Conservation (phyloP, 2,888 invertebrate genomes). For the Aplocera efformata region DNA sequence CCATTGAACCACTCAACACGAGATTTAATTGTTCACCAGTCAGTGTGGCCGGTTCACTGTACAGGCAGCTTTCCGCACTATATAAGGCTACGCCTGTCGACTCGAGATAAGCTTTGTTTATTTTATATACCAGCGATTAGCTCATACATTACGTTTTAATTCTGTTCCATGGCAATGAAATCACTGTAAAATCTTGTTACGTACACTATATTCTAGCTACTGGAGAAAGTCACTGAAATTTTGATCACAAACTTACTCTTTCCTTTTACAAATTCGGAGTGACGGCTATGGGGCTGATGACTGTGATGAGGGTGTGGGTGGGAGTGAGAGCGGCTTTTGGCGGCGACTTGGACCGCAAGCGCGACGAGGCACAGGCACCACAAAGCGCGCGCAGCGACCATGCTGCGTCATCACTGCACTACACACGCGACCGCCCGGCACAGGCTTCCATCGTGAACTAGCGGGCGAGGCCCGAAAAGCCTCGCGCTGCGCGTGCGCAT, state of each 20-base stretch:
- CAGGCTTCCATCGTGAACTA: conserved; percentile 72
- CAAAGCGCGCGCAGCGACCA: conserved; percentile 66
- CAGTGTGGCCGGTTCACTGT: conserved; percentile 36
- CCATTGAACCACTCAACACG: conserved; percentile 9
- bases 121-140: conserved; percentile 59
- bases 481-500: conserved; percentile 62
- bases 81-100: conserved; percentile 58
- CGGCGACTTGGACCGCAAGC: conserved; percentile 49
- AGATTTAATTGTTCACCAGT: conserved; percentile 42
- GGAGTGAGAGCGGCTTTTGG: conserved; percentile 50
- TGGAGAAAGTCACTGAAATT: conserved; percentile 2
- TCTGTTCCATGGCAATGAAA: conserved; percentile 33
- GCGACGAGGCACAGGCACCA: conserved; percentile 63
- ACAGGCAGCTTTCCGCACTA: conserved; percentile 51
- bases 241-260: conserved; percentile 83
- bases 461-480: conserved; percentile 52
- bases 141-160: conserved; percentile 38
- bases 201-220: background rate
- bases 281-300: conserved; percentile 50
- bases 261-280: conserved; percentile 88
- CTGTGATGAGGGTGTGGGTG: conserved; percentile 34
- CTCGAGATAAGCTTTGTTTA: conserved; percentile 68
- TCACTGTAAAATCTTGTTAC: background rate
- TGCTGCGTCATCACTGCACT: conserved; percentile 73
- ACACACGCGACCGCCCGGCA: conserved; percentile 62